Evolutionary conservation across 1,140 invertebrate genomes (phyloP).

Genomic region (Pseudobourletiella spinata): DNA sequence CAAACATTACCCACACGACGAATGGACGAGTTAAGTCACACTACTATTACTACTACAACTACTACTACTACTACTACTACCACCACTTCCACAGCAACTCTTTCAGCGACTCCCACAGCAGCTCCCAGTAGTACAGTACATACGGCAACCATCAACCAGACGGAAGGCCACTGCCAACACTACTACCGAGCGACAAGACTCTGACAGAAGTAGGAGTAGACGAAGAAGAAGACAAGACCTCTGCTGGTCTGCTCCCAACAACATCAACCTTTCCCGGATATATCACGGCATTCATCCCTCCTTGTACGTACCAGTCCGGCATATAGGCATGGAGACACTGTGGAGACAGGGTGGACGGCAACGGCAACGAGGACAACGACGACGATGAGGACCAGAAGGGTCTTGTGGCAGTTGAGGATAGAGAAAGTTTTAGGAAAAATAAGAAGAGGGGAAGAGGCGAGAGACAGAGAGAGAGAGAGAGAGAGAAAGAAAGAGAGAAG

Average conservation of each 20-base stretch:
- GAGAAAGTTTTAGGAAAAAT: background rate
- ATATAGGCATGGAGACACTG: no score
- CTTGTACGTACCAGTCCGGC: no score
- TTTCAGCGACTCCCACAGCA: background rate
- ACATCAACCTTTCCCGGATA: no score
- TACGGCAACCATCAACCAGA: background rate
- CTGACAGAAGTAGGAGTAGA: no score
- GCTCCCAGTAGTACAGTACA: background rate
- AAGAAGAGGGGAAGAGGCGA: background rate
- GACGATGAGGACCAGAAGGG: background rate
- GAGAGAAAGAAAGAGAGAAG: background rate
- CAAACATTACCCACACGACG: constrained; percentile 30
- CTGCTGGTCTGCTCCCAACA: no score
- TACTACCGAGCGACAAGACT: no score
- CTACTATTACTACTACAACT: no score
- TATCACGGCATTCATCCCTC: no score
- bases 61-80: no score
- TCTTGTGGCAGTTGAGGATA: background rate
- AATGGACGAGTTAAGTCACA: constrained; percentile 10
- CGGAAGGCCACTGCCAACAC: no score
- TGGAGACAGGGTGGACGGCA: background rate
- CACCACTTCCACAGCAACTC: background rate
- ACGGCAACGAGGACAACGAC: background rate
- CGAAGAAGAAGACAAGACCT: no score
- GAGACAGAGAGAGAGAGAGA: background rate